Base-by-base conservation (phyloP, 2,113 vertebrate species). In the Channa argus region DNA sequence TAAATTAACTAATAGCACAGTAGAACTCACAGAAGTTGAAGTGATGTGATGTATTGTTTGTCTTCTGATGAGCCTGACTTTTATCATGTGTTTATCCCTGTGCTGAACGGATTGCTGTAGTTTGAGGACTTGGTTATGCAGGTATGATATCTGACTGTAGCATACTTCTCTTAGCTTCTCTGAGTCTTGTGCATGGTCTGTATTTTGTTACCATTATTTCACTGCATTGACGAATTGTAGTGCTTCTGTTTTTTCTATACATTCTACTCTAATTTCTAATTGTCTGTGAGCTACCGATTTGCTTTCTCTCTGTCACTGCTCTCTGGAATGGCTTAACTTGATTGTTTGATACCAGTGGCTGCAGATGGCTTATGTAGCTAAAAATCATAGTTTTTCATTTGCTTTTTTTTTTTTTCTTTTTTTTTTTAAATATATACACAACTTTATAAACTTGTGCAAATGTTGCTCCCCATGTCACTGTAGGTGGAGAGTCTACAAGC, bases 401-500 rank as follows among this genome's bases (percentile, higher is more conserved):
- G 3, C n/a, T 24, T 24, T 24, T 24, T 24, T 24, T 24, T 24
- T n/a, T n/a, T 24, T 24, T 24, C 1, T 24, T 24, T 24, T 24
- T n/a, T n/a, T n/a, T n/a, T n/a, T n/a, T n/a, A n/a, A 24, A 24
- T 24, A 24, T 24, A 24, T 24, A 24, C 34, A 11, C 36, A 56
- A 45, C 12, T 34, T 5, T 24, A 0, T 1, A 54, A 46, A 41
- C 14, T 5, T 74, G 8, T 73, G 9, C 4, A 50, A 58, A 15
- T 43, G 5, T 38, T 33, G 5, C 15, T 24, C 24, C 47, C 3
- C 11, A 2, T 45, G 13, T 63, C 33, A 63, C 36, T 56, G 52
- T 81, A 99, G 98, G 92, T 97, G 70, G 96, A 98, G 86, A 94
- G 88, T 63, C 92, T 98, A 54, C 95, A 97, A 86, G 92, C 93